These are phyloP conservation scores for Typhlichthys eigenmanni DNA, from an alignment of 2,797 vertebrate genomes.

Conservation along the genomic window DNA sequence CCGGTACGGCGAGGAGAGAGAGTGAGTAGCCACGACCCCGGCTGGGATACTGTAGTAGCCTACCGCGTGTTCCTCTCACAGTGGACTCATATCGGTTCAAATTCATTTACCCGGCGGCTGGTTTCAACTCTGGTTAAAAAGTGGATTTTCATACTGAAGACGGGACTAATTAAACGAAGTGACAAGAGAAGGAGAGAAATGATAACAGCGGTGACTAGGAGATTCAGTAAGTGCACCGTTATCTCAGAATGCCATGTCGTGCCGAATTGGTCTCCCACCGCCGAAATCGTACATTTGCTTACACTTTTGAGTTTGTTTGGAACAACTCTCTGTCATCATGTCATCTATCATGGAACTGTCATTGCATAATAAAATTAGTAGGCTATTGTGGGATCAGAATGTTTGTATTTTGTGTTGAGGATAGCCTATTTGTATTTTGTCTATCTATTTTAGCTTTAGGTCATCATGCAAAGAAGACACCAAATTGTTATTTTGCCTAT, in stretches of 20 bases:
- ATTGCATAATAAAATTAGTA: too few species aligned
- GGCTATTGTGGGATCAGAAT: too few species aligned
- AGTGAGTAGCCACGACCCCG: constrained; percentile 48
- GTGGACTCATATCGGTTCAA: constrained; percentile 41
- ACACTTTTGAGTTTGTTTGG: too few species aligned
- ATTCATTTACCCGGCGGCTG: constrained; percentile 1
- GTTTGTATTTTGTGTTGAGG: too few species aligned
- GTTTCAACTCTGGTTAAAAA: constrained; percentile 30
- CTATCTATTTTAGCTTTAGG: too few species aligned
- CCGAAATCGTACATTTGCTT: background rate
- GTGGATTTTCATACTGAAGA: constrained; percentile 67
- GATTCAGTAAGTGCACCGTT: constrained; percentile 73
- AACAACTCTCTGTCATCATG: too few species aligned
- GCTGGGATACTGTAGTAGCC: constrained; percentile 49
- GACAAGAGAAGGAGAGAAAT: constrained; percentile 68
- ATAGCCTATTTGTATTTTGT: too few species aligned
- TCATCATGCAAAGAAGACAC: too few species aligned
- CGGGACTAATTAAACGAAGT: constrained; percentile 56
- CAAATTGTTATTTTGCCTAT: too few species aligned
- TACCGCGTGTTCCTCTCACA: constrained; percentile 58
- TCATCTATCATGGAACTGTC: too few species aligned
- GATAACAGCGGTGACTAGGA: constrained; percentile 71
- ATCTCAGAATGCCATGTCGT: constrained; percentile 21
- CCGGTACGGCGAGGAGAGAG: constrained; percentile 46
- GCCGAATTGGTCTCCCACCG: background rate